Base-by-base conservation (phyloP, 2,888 invertebrate genomes). In the Xylota segnis region DNA sequence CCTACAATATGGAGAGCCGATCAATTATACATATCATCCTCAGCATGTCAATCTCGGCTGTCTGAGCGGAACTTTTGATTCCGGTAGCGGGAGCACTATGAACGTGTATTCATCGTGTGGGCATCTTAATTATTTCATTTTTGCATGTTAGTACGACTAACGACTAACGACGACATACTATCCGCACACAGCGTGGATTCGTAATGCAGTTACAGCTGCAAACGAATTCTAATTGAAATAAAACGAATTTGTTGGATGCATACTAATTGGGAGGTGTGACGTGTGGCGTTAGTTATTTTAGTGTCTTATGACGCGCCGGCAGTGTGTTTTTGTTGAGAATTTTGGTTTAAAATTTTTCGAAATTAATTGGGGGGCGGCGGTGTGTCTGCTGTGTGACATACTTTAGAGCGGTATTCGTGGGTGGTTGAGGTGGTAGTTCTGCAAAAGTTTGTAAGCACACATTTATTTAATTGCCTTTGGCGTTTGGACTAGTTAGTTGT, bases 211-310 rank as follows among this genome's bases (percentile, higher is more conserved):
- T 52, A 70, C 52, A 66, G 34, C 52, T 54, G 59, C 43, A 52
- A 65, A 52, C 65, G 59, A 81, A 61, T 66, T 68, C 74, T 66
- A 81, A 81, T 81, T 81, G 59, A 81, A 68, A 81, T 61, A 68
- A 70, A 82, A 82, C 70, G 63, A 82, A 82, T 82, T 76, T 76
- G 82, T 82, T 70, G 70, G 76, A 82, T 71, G 70, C 82, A 81
- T 52, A 68, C 79, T 82, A 82, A 82, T 75, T 82, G 63, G 76
- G 18, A 76, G 63, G 76, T 70, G 82, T 74, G 66, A 81, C 81
- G 74, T 79, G 68, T 68, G 63, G 74, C 81, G 74, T 81, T 50
- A 10, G 56, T 52, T 79, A 61, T 70, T 77, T 77, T 61, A 7
- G 71, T 78, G 27, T 50, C 14, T 65, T 32, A 9, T 72, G 65